These are phyloP conservation scores for Brachyhypopomus occidentalis DNA, from an alignment of 2,113 vertebrate genomes.

Conservation along the genomic window DNA sequence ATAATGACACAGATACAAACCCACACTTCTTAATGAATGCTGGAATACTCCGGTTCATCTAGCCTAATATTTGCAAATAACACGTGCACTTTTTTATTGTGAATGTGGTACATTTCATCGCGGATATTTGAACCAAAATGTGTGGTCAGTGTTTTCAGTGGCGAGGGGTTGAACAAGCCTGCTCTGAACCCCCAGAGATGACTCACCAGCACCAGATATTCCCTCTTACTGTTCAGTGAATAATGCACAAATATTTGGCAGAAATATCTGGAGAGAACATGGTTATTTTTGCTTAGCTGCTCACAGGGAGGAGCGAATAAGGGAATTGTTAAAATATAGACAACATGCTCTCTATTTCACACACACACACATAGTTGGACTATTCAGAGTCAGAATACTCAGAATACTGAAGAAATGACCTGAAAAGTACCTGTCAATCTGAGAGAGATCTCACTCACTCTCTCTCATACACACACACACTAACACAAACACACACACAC, in stretches of 20 bases:
- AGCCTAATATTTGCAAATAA: no score
- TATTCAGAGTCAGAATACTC: neutral
- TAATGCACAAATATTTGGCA: slow-evolving; percentile 6
- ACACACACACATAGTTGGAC: neutral
- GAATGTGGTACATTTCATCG: neutral
- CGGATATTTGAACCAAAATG: neutral
- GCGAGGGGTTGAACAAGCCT: neutral
- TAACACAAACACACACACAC: no score
- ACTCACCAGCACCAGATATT: slow-evolving; percentile 26
- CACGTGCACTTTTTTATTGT: no score
- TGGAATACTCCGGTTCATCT: no score
- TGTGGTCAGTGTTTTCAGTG: neutral
- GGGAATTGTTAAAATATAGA: no score
- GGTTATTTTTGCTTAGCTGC: slow-evolving; percentile 22
- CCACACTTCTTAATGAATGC: no score
- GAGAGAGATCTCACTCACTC: neutral
- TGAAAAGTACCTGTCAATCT: neutral
- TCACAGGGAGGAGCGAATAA: neutral
- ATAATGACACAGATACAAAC: no score
- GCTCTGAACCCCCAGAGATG: slow-evolving; percentile 2
- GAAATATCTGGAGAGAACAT: slow-evolving; percentile 1
- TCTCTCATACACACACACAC: slow-evolving; percentile 2
- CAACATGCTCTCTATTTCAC: slow-evolving; percentile 21
- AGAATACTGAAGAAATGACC: neutral
- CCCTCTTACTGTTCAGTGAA: neutral